Percentiles rank a stretch among this genome's conserved stretches.
Evolutionary conservation across 2,888 invertebrate genomes (phyloP).

Genomic region (Sarcophaga rosellei): DNA sequence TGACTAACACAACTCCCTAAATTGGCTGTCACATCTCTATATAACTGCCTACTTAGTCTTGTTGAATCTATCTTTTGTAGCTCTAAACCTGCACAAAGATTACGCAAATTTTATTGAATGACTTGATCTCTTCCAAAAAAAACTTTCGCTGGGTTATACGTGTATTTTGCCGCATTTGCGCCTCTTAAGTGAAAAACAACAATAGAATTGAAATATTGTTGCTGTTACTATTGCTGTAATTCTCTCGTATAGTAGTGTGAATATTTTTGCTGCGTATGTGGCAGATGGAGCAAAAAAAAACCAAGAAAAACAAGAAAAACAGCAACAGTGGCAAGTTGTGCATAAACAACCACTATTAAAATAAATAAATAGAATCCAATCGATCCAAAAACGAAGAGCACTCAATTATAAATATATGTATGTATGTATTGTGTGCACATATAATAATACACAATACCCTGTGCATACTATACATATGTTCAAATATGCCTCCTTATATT

Average conservation of each 20-base stretch:
- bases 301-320: too few species aligned
- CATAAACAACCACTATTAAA: slow-evolving; percentile 55
- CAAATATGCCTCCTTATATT: not conserved
- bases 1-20: too few species aligned
- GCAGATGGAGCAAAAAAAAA: slow-evolving; percentile 9
- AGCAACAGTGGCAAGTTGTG: slow-evolving; percentile 54
- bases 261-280: slow-evolving; percentile 52
- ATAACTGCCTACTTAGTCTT: too few species aligned
- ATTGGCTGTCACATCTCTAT: too few species aligned
- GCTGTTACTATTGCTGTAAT: not conserved
- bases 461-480: not conserved
- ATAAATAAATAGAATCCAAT: slow-evolving; percentile 55
- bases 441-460: not conserved
- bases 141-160: slow-evolving; percentile 21
- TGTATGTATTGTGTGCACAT: not conserved
- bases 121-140: too few species aligned
- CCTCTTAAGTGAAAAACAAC: slow-evolving; percentile 41
- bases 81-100: too few species aligned
- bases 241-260: slow-evolving; percentile 32
- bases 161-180: slow-evolving; percentile 31
- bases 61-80: too few species aligned
- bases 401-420: slow-evolving; percentile 58
- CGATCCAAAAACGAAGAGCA: slow-evolving; percentile 27
- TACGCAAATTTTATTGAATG: too few species aligned
- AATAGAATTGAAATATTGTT: slow-evolving; percentile 10